Percentiles rank a stretch among this genome's conserved stretches.
These are phyloP conservation scores for Poecilobothrus nobilitatus DNA, from an alignment of 2,888 invertebrate genomes.

Conservation along the genomic window DNA sequence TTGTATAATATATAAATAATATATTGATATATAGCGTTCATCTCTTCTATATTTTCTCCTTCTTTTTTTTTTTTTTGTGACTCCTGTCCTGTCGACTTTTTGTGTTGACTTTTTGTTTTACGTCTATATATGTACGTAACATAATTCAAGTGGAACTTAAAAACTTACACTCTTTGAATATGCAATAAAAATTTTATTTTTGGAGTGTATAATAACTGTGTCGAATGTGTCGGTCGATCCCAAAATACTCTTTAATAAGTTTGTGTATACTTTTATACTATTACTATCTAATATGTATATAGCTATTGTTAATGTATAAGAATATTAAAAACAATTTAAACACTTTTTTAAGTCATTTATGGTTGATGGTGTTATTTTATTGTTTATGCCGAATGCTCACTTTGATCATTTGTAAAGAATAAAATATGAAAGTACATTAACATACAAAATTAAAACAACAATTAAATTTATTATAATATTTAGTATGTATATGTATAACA, in stretches of 20 bases:
- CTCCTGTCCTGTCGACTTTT: not conserved
- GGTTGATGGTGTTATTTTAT: too few relatives aligned
- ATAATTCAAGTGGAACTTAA: not conserved
- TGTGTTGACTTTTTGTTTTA: not conserved
- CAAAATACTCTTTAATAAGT: not conserved
- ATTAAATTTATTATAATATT: too few relatives aligned
- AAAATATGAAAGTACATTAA: too few relatives aligned
- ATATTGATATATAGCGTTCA: too few relatives aligned
- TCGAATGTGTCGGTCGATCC: not conserved
- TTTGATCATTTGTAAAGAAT: not conserved
- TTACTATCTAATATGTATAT: too few relatives aligned
- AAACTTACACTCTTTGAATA: not conserved
- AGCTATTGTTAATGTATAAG: too few relatives aligned
- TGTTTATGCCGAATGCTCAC: not conserved
- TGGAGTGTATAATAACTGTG: not conserved
- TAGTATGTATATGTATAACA: too few relatives aligned
- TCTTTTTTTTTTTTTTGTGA: slow-evolving; percentile 15
- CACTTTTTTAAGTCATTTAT: too few relatives aligned
- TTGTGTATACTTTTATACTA: not conserved
- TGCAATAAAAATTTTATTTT: slow-evolving; percentile 3
- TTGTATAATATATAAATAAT: too few relatives aligned
- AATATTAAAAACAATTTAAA: too few relatives aligned
- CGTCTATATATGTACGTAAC: not conserved
- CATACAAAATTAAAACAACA: too few relatives aligned
- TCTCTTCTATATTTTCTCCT: not conserved